Conservation (phyloP, 2,113 vertebrate species). For the Brachionichthys hirsutus region DNA sequence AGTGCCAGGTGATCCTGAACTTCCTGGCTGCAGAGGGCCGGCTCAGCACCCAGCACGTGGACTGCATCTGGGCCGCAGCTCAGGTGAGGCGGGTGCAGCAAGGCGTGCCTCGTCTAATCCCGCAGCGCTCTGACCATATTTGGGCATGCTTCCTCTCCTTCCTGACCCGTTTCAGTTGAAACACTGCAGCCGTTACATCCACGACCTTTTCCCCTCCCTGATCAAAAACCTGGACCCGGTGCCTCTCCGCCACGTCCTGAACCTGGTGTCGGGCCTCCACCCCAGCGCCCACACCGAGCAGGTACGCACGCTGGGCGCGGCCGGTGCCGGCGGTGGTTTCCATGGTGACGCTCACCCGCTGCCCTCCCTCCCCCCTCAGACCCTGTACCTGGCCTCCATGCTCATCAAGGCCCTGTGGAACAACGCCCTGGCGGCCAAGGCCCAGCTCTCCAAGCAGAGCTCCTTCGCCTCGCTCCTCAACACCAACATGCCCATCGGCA, state of each 20-base stretch:
- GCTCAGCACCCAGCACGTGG: conserved; percentile 96
- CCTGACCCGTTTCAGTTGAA: conserved; percentile 81
- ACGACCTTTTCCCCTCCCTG: conserved; percentile 96
- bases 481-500: conserved; percentile 96
- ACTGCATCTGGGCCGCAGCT: conserved; percentile 99
- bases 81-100: conserved; percentile 78
- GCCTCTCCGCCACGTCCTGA: conserved; percentile 94
- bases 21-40: conserved; percentile 97
- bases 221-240: conserved; percentile 99
- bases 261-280: conserved; percentile 94
- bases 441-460: conserved; percentile 98
- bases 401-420: conserved; percentile 99
- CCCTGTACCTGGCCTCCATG: conserved; percentile 97
- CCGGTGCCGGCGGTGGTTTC: no score
- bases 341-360: no score
- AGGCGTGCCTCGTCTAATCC: neutral
- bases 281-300: conserved; percentile 98
- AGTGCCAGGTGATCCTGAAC: conserved; percentile 99
- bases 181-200: conserved; percentile 98
- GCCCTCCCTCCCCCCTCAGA: conserved; percentile 70
- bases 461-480: conserved; percentile 97
- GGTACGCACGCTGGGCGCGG: conserved; percentile 70
- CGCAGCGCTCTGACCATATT: neutral
- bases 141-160: neutral
- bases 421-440: conserved; percentile 96